A percentile compares a stretch with the other conserved stretches of the same genome.
Conservation (phyloP, 2,797 vertebrate species). For the Odontamblyopus rebecca region DNA sequence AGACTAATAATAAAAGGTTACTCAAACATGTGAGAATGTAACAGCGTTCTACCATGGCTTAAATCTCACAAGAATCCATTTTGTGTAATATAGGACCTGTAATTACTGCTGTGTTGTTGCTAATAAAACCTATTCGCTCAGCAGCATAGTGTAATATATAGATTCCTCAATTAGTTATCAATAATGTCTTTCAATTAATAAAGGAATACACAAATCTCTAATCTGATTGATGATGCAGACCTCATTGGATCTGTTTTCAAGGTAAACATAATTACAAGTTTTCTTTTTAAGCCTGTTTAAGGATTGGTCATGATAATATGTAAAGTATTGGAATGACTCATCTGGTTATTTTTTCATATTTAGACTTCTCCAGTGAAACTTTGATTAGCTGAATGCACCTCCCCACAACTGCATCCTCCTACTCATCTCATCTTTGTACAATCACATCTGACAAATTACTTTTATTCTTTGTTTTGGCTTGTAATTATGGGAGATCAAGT, state of each 20-base stretch:
- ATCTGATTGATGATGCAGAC: no score
- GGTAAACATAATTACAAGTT: background rate
- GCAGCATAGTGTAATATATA: no score
- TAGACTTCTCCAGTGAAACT: background rate
- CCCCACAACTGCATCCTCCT: background rate
- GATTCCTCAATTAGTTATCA: no score
- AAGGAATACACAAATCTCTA: no score
- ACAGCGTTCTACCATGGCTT: no score
- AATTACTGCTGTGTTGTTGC: no score
- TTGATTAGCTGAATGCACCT: background rate
- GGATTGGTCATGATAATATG: background rate
- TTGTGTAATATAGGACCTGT: no score
- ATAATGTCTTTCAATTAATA: no score
- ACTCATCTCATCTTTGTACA: background rate
- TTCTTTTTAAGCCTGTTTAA: background rate
- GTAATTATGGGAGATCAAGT: constrained; percentile 16
- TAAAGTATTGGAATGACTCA: background rate
- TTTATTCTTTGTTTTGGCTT: background rate
- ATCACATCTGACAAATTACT: background rate
- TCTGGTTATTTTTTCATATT: background rate
- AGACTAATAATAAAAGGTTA: no score
- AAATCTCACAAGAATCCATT: no score
- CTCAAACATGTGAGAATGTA: no score
- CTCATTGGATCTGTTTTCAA: background rate
- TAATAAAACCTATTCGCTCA: no score